Base-by-base conservation (phyloP, 2,888 invertebrate genomes). In the Theretra japonica region DNA sequence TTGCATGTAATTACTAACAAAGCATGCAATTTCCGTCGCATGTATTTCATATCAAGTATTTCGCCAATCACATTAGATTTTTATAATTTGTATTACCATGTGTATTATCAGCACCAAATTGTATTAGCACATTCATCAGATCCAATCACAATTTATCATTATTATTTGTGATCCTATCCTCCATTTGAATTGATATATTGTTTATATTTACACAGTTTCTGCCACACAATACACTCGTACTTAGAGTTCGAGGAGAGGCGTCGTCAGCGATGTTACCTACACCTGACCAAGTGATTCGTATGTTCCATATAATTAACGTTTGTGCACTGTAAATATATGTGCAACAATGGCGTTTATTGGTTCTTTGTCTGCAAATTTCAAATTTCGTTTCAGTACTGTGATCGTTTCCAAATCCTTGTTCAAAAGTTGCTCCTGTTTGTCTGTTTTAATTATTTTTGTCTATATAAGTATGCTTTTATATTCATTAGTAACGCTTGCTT, bases 141-240 rank as follows among this genome's bases (percentile, higher is more conserved):
- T 15, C n/a, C 21, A 48, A 5, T 65, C 33, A 65, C n/a, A 23
- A 48, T 48, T 41, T 53, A 65, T 23, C 15, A 65, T 23, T 62
- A 62, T 33, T 65, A 48, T 65, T 65, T 65, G 65, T 17, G 23
- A 65, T 60, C 11, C 21, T 15, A 25, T 48, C n/a, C 4, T n/a
- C 53, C 4, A 6, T 65, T 23, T 21, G 7, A 28, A 59, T 60
- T 60, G n/a, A 65, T 65, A 17, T 65, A 6, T 82, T 78, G 83
- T 90, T 91, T 89, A 83, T 88, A 87, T 91, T 89, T 92, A 80
- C 86, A 88, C 93, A 94, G 94, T 89, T 89, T 86, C 94, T 90
- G 90, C 93, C 87, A 91, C 88, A 89, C 93, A 92, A 91, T 91
- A 88, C 93, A 94, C 89, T 92, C 94, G 87, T 93, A 94, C 93